Base-by-base conservation (phyloP, 2,113 vertebrate species). In the Anser cygnoides region DNA sequence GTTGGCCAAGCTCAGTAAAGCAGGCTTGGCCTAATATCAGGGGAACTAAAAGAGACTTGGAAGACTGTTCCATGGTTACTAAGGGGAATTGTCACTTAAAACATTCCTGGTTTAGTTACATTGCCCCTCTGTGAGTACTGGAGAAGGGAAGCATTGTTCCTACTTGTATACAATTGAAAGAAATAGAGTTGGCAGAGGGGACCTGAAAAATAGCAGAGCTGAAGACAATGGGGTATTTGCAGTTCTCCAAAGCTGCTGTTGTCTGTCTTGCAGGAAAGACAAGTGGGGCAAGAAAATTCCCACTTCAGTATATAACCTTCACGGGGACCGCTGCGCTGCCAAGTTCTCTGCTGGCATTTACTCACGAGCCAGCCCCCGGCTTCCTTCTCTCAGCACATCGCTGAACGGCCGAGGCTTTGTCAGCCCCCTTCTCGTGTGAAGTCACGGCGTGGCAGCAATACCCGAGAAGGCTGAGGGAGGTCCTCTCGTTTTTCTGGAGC, bases 111-210 rank as follows among this genome's bases (percentile, higher is more conserved):
- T 41, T 52, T 21, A 23, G 90, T 41, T 50, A 1, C 3, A 2
- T 12, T 65, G 92, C 79, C 68, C 90, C 88, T 63, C 2, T 7
- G 6, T 15, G 82, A 62, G 2, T 6, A 0, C 41, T 29, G 84
- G 22, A 78, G 80, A 94, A 91, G 87, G 80, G 86, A 35, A 58
- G 70, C 61, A 5, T 93, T 96, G 92, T 95, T 82, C 65, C 31
- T 16, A 0, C 8, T 55, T 13, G 14, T 62, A 26, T 61, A 37
- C 73, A 33, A 23, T 13, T 41, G 23, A 87, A 81, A 90, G 66
- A 49, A 75, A 95, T 0, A 0, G 41, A 58, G 44, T 26, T 95
- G 93, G 93, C 94, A 95, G 68, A 75, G 49, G 22, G 77, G 49
- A 84, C 0, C 0, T 6, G 16, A 86, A 65, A 82, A 96, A 85